These are phyloP conservation scores for Chaenodraco wilsoni DNA, from an alignment of 2,797 vertebrate species.

Conservation along the genomic window DNA sequence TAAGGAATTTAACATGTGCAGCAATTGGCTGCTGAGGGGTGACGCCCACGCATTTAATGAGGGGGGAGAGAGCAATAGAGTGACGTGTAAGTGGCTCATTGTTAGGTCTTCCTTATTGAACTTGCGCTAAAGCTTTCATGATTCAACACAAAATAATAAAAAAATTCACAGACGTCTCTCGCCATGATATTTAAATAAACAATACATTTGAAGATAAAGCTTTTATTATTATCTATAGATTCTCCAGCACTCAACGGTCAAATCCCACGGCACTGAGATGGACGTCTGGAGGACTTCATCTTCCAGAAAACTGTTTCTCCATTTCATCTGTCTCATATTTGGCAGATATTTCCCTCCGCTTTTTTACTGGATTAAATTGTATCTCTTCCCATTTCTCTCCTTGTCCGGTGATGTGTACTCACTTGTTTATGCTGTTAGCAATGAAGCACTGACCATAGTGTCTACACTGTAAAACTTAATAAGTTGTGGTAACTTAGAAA, in stretches of 20 bases:
- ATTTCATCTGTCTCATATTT: background rate
- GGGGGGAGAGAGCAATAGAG: too few species aligned
- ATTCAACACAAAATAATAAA: background rate
- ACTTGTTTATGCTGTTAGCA: background rate
- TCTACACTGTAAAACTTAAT: too few species aligned
- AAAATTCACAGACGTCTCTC: background rate
- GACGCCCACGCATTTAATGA: too few species aligned
- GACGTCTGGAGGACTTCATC: background rate
- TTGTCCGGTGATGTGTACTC: background rate
- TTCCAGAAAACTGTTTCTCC: background rate
- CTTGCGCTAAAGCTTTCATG: background rate
- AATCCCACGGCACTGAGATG: background rate
- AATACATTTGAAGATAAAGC: slow-evolving; percentile 18
- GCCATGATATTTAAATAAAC: background rate
- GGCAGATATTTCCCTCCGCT: too few species aligned
- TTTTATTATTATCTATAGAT: slow-evolving; percentile 7
- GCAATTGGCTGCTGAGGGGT: too few species aligned
- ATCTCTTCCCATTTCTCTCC: background rate
- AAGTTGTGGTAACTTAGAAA: too few species aligned
- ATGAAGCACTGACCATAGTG: background rate
- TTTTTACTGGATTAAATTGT: background rate
- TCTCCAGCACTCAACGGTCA: background rate
- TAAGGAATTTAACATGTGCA: too few species aligned
- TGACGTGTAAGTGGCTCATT: too few species aligned
- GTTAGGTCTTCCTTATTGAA: too few species aligned